Evolutionary conservation across 2,888 invertebrate species (phyloP).

Genomic region (Euplagia quadripunctaria): DNA sequence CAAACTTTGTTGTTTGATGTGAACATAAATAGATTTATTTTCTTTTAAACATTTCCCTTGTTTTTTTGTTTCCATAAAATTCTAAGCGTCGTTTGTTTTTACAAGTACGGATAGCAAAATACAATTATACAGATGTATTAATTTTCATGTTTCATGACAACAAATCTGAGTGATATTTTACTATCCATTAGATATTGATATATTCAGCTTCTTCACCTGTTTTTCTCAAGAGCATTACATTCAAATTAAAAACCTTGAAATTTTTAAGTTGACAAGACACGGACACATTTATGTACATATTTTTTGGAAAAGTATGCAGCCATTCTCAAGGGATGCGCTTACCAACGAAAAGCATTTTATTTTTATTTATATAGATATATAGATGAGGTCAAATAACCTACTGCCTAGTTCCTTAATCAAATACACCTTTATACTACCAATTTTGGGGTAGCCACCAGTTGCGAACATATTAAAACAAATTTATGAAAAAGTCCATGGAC

Average conservation of each 20-base stretch:
- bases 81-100: neutral
- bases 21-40: slow-evolving; percentile 14
- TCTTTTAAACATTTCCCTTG: slow-evolving; percentile 5
- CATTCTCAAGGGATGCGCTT: no score
- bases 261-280: no score
- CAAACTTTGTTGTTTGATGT: slow-evolving; percentile 14
- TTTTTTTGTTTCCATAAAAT: neutral
- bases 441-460: neutral
- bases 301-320: no score
- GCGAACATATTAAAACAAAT: neutral
- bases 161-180: neutral
- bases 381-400: neutral
- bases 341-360: no score
- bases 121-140: neutral
- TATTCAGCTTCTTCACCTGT: neutral
- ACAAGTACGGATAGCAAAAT: neutral
- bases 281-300: no score
- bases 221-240: neutral
- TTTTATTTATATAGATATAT: no score
- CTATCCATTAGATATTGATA: neutral
- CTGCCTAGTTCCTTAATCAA: neutral
- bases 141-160: no score
- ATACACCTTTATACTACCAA: neutral
- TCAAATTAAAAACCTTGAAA: no score
- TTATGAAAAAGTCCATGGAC: slow-evolving; percentile 27